Conservation (phyloP, 1,140 invertebrate genomes). For the Calycopis cecrops region DNA sequence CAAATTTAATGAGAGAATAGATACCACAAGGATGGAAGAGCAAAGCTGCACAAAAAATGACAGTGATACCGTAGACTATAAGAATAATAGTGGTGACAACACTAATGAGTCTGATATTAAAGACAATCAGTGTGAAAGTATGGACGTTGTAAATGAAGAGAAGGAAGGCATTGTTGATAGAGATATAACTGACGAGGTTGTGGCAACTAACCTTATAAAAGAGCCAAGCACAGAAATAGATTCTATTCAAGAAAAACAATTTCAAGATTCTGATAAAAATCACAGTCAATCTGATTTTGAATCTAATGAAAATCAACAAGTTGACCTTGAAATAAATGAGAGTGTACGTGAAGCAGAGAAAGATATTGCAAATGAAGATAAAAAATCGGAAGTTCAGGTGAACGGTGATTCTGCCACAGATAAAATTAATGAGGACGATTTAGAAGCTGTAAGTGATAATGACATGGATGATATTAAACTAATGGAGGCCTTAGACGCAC, state of each 20-base stretch:
- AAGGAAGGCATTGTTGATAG: too few relatives aligned
- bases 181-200: too few relatives aligned
- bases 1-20: too few relatives aligned
- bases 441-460: constrained; percentile 32
- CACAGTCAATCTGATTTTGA: background rate
- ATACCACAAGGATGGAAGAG: too few relatives aligned
- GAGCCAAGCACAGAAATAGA: background rate
- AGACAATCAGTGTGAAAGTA: too few relatives aligned
- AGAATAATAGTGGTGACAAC: too few relatives aligned
- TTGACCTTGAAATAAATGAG: constrained; percentile 4
- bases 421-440: constrained; percentile 25
- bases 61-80: too few relatives aligned
- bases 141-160: too few relatives aligned
- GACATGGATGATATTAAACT: constrained; percentile 35
- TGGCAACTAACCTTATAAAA: too few relatives aligned
- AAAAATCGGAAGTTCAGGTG: constrained; percentile 8
- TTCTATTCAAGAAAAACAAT: constrained; percentile 13
- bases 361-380: constrained; percentile 10
- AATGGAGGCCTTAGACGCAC: constrained; percentile 36
- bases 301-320: too few relatives aligned
- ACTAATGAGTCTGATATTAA: too few relatives aligned
- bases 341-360: constrained; percentile 16
- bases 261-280: constrained; percentile 15
- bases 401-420: constrained; percentile 12
- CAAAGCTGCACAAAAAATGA: too few relatives aligned